Base-by-base conservation (phyloP, 2,888 invertebrate species). In the Orthosia cruda region DNA sequence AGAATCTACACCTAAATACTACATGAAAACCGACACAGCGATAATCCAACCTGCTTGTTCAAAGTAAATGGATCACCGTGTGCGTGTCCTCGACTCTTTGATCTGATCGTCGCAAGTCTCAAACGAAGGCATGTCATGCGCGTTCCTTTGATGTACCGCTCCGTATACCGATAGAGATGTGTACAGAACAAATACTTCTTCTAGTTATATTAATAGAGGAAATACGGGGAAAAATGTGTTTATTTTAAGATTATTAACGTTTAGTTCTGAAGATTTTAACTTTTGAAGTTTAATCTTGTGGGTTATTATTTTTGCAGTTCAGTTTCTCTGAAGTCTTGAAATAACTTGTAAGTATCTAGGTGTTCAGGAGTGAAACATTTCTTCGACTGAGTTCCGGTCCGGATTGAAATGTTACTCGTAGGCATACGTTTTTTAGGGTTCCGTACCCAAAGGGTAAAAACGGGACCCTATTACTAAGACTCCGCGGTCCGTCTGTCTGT, bases 21-120 rank as follows among this genome's bases (percentile, higher is more conserved):
- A 64, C 1, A 52, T 47, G 64, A 66, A 61, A 80, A 68, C 40
- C 13, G 66, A 84, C 65, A 55, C 73, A 50, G 45, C 67, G 40
- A 75, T 71, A 80, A 63, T 71, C 68, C 62, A 71, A 70, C 65
- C 40, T 72, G 77, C 80, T 84, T 74, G 84, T 84, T 81, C 80
- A 69, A 77, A 80, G 81, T 68, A 82, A 85, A 87, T 79, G 74
- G 78, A 87, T 74, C 74, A 45, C 78, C 74, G 58, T 61, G 77
- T 73, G 77, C 74, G 58, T 61, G 77, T 73, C 63, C 57, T 58
- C 62, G 61, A 55, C 66, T 62, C 87, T 87, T 87, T 87, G 87
- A 87, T 87, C 87, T 61, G 20, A 20, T 15, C 20, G 61, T 66
- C 68, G 74, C 77, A 45, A 61, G 61, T 20, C 61, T 61, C 40